phyloP scores from a whole-genome alignment of 2,113 vertebrate species.

The Phalacrocorax aristotelis region DNA sequence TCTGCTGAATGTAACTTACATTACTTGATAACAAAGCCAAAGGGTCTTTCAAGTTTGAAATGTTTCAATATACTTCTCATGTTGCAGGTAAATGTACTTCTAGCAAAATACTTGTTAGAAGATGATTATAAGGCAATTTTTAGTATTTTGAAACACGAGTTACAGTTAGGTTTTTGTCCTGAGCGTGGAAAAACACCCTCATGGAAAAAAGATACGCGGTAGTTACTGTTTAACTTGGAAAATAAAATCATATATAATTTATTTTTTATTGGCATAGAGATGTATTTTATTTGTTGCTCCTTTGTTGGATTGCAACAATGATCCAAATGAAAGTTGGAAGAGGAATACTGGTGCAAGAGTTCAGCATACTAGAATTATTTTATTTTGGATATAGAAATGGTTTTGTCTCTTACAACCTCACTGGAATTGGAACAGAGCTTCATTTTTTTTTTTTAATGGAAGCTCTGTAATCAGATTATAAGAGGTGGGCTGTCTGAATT shows the following conservation, averaged over 20 bases:
- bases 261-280: neutral
- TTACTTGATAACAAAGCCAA: neutral
- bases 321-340: neutral
- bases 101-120: conserved; percentile 11
- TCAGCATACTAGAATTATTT: neutral
- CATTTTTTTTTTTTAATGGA: neutral
- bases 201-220: neutral
- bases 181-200: neutral
- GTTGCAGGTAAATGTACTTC: conserved; percentile 21
- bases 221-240: neutral
- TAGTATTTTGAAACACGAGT: conserved; percentile 34
- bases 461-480: neutral
- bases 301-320: neutral
- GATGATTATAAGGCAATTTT: conserved; percentile 37
- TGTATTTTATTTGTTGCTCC: conserved; percentile 54
- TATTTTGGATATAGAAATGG: neutral
- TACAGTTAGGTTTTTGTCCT: conserved; percentile 46
- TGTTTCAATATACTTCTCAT: neutral
- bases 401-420: neutral
- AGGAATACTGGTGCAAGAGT: neutral
- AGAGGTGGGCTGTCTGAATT: neutral
- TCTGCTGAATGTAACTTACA: neutral
- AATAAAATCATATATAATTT: neutral
- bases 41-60: neutral
- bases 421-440: neutral